phyloP scores from a whole-genome alignment of 2,888 invertebrate species.

The Spodoptera exigua region DNA sequence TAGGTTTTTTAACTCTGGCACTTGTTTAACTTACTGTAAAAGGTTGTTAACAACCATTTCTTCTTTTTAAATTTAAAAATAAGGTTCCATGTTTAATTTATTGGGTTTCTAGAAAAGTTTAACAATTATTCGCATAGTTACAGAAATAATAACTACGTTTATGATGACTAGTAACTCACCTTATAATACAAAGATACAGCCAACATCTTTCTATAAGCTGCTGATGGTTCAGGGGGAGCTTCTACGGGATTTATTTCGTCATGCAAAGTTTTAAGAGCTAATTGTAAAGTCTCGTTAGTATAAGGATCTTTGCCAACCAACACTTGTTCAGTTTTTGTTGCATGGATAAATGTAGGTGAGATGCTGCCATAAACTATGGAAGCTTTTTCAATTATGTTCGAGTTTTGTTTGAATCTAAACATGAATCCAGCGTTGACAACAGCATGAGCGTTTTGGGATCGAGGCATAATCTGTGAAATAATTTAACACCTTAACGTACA shows the following conservation, averaged over 20 bases:
- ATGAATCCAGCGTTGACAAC: constrained; percentile 93
- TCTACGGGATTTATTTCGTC: constrained; percentile 68
- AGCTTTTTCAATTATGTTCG: constrained; percentile 78
- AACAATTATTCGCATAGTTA: too few species aligned
- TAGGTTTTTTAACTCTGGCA: background rate
- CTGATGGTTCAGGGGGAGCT: constrained; percentile 87
- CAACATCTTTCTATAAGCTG: constrained; percentile 89
- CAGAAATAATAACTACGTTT: too few species aligned
- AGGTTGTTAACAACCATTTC: too few species aligned
- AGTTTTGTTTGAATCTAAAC: constrained; percentile 84
- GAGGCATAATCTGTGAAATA: constrained; percentile 90
- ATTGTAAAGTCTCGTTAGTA: constrained; percentile 79
- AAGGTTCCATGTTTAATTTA: too few species aligned
- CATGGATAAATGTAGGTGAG: constrained; percentile 80
- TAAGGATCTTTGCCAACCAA: constrained; percentile 81
- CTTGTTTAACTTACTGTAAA: too few species aligned
- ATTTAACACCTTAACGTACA: background rate
- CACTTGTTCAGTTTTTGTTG: constrained; percentile 85
- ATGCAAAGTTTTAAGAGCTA: constrained; percentile 66
- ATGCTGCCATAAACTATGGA: constrained; percentile 90
- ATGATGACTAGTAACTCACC: constrained; percentile 82
- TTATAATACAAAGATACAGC: constrained; percentile 90
- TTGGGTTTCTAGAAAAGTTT: too few species aligned
- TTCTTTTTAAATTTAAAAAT: too few species aligned
- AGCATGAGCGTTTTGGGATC: constrained; percentile 93